Percentiles rank a stretch among this genome's conserved stretches.
Evolutionary conservation across 1,140 invertebrate species (phyloP).

Genomic region (Doryteuthis pealeii): DNA sequence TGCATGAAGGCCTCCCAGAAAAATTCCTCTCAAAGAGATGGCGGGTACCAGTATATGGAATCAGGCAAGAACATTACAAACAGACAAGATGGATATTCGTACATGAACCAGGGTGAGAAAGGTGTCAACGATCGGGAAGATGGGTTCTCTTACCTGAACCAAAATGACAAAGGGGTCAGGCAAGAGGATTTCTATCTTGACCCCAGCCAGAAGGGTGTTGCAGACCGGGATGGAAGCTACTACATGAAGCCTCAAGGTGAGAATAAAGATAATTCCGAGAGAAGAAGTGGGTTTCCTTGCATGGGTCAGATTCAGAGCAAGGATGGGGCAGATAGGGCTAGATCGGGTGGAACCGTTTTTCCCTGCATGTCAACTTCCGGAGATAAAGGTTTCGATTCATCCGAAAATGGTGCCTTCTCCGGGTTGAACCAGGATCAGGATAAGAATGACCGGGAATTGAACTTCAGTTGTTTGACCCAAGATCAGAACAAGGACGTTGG

Average conservation of each 20-base stretch:
- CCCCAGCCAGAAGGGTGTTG: background rate
- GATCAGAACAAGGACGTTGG: background rate
- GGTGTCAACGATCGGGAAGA: background rate
- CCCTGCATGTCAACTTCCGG: background rate
- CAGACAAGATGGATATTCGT: too few species aligned
- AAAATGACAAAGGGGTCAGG: slow-evolving; percentile 3
- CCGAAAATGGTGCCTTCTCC: too few species aligned
- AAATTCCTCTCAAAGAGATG: background rate
- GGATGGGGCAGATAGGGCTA: background rate
- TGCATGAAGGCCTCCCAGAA: background rate
- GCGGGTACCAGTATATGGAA: background rate
- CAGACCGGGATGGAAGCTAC: background rate
- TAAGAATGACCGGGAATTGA: background rate
- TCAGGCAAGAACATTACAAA: too few species aligned
- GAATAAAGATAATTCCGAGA: background rate
- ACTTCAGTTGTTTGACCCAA: background rate
- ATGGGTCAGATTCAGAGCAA: background rate
- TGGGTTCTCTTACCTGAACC: background rate
- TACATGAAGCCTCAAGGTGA: background rate
- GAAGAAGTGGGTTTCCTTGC: background rate
- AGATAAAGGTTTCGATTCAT: background rate
- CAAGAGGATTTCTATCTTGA: slow-evolving; percentile 7
- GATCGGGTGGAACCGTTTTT: background rate
- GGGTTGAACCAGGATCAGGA: background rate
- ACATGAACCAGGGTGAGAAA: background rate